phyloP scores from a whole-genome alignment of 2,888 invertebrate species.

The Homarus gammarus region DNA sequence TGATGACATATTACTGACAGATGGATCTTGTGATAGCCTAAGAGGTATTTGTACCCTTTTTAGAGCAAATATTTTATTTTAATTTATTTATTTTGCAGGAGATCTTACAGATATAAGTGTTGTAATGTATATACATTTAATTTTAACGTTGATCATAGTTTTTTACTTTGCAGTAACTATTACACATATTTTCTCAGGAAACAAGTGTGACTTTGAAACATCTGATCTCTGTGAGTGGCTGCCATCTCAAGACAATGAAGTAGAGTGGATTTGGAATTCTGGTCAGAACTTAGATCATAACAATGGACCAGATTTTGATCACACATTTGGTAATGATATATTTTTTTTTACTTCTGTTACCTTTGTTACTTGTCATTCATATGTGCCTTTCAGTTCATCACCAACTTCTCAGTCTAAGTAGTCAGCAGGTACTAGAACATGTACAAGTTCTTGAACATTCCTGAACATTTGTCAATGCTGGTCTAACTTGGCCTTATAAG shows the following conservation, averaged over 20 bases:
- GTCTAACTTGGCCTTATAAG: too few species aligned
- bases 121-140: not conserved
- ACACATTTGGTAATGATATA: slow-evolving; percentile 56
- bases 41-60: slow-evolving; percentile 18
- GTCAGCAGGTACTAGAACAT: too few species aligned
- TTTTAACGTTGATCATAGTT: not conserved
- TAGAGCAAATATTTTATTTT: too few species aligned
- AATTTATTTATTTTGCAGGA: too few species aligned
- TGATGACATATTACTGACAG: slow-evolving; percentile 58
- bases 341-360: not conserved
- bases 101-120: not conserved
- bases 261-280: slow-evolving; percentile 52
- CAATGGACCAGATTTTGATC: slow-evolving; percentile 54
- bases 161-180: not conserved
- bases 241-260: not conserved
- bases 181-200: slow-evolving; percentile 20
- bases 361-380: too few species aligned
- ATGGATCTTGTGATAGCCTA: slow-evolving; percentile 43
- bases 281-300: slow-evolving; percentile 27
- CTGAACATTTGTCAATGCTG: too few species aligned
- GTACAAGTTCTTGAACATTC: too few species aligned
- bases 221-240: slow-evolving; percentile 61
- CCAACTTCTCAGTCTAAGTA: too few species aligned
- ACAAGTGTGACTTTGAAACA: slow-evolving; percentile 67
- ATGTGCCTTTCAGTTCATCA: too few species aligned